Base-by-base conservation (phyloP, 2,888 invertebrate species). In the Onchidella celtica region DNA sequence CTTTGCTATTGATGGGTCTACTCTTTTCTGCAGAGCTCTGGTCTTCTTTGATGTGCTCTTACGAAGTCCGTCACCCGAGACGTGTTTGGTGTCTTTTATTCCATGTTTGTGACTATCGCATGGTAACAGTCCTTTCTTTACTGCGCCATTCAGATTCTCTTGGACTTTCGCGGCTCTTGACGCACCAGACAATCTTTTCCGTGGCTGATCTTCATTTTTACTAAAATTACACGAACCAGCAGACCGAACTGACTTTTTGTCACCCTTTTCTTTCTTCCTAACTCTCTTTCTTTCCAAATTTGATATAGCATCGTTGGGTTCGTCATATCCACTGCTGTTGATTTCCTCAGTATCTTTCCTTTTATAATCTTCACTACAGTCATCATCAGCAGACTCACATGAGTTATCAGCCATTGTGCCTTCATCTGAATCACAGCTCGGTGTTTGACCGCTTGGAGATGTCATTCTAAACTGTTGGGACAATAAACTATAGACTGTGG, bases 351-450 rank as follows among this genome's bases (percentile, higher is more conserved):
- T 11, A 27, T 24, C 38, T 11, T 77, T 66, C 27, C n/a, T 76
- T 6, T 55, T 76, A n/a, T 32, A n/a, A 9, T 24, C 40, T 21
- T 68, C 47, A 24, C 57, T 77, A n/a, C 38, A 36, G 4, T 38
- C 55, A 14, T 80, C 80, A 27, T 81, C 81, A 17, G 74, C 81
- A 4, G 74, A 74, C n/a, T 81, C 81, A n/a, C 76, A 74, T 1
- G 81, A 81, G 55, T 81, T 76, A 36, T 81, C 81, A 14, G 81
- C 81, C 81, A 81, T 81, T 61, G 81, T 81, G 1, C 81, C 81
- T 38, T 81, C 81, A 55, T 81, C 81, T 3, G 81, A 81, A 47
- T 81, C 81, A n/a, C 81, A 76, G 76, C 81, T 81, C 9, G 69
- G 61, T 17, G 81, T 65, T 24, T 79, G 79, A 9, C 79, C 72